These are phyloP conservation scores for Meghimatium bilineatum DNA, from an alignment of 2,888 invertebrate species.

Conservation along the genomic window DNA sequence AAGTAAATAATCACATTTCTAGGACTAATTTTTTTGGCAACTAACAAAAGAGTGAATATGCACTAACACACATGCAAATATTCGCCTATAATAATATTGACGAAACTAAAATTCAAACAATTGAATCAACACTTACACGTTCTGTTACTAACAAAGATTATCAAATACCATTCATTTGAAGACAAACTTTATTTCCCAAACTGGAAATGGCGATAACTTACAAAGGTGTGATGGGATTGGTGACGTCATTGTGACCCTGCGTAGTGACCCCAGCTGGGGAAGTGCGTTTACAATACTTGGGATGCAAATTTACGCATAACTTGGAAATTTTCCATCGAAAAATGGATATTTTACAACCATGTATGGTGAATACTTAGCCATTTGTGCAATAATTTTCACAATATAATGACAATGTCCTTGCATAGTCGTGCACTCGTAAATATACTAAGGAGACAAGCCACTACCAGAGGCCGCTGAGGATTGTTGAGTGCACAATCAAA, in stretches of 20 bases:
- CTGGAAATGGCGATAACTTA: slow-evolving; percentile 59
- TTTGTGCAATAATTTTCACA: slow-evolving; percentile 28
- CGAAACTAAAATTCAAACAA: not conserved
- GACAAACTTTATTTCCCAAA: slow-evolving; percentile 47
- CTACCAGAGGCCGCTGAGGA: slow-evolving; percentile 68
- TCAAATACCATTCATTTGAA: slow-evolving; percentile 38
- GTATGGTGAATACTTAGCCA: slow-evolving; percentile 43
- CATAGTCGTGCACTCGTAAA: slow-evolving; percentile 30
- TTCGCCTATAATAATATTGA: not conserved
- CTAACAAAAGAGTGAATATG: too few relatives aligned
- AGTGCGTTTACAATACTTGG: slow-evolving; percentile 56
- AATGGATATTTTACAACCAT: slow-evolving; percentile 44
- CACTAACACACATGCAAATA: not conserved
- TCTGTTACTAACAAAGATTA: not conserved
- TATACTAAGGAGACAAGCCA: slow-evolving; percentile 57
- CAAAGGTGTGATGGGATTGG: slow-evolving; percentile 56
- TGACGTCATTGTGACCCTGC: slow-evolving; percentile 61
- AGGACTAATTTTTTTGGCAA: too few relatives aligned
- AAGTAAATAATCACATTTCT: too few relatives aligned
- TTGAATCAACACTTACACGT: slow-evolving; percentile 8
- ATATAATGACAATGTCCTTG: slow-evolving; percentile 33
- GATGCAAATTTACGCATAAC: slow-evolving; percentile 53
- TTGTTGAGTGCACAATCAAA: slow-evolving; percentile 68
- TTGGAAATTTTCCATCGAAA: slow-evolving; percentile 51
- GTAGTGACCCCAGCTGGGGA: slow-evolving; percentile 60